phyloP scores from a whole-genome alignment of 1,140 invertebrate genomes.

The Orussus abietinus region DNA sequence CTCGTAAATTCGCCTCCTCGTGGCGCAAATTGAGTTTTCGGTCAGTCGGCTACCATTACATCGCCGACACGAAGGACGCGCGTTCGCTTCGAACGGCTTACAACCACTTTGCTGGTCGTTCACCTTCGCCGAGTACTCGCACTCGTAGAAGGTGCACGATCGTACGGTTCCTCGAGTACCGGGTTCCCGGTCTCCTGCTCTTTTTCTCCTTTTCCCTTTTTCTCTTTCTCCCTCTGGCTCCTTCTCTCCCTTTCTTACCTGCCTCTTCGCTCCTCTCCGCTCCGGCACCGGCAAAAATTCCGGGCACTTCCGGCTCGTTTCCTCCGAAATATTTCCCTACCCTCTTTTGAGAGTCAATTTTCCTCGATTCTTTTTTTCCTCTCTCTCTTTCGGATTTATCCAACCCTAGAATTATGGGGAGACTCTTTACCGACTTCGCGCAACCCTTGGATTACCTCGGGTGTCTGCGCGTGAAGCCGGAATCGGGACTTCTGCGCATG shows the following conservation, averaged over 20 bases:
- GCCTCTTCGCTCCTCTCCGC: no score
- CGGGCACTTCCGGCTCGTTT: no score
- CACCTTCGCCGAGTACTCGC: conserved; percentile 22
- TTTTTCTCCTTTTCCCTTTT: conserved; percentile 13
- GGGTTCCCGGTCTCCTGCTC: conserved; percentile 12
- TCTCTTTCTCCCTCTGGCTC: conserved; percentile 14
- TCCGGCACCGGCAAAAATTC: no score
- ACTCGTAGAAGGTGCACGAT: conserved; percentile 4
- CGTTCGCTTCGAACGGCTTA: conserved; percentile 10
- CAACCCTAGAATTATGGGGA: no score
- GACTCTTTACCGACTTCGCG: no score
- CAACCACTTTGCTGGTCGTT: conserved; percentile 31
- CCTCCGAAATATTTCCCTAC: no score
- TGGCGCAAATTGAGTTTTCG: conserved; percentile 13
- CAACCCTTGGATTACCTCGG: no score
- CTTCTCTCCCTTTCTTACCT: conserved; percentile 11
- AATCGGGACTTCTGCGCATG: no score
- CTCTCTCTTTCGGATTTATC: no score
- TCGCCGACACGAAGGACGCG: conserved; percentile 12
- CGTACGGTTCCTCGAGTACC: conserved; percentile 15
- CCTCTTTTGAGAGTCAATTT: no score
- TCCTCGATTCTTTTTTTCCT: no score
- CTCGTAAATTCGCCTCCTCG: not conserved
- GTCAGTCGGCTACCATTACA: conserved; percentile 13
- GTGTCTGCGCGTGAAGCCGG: no score